A percentile compares a stretch with the other conserved stretches of the same genome.
Evolutionary conservation across 2,797 vertebrate species (phyloP).

Genomic region (Catostomus latipinnis): DNA sequence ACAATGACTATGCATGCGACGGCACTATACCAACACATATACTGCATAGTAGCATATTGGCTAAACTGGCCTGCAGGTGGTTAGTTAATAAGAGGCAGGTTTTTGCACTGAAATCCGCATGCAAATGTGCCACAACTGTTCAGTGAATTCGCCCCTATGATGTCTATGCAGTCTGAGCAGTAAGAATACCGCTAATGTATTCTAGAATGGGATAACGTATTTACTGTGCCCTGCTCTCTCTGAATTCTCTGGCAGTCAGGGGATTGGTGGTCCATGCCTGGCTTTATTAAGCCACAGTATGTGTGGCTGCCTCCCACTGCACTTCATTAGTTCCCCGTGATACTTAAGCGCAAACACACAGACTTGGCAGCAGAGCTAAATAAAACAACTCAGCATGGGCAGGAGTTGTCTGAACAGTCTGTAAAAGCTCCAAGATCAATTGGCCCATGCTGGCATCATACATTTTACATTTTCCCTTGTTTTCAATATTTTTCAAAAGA

Average conservation of each 20-base stretch:
- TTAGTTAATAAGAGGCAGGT: too few species aligned
- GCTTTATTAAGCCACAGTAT: conserved; percentile 48
- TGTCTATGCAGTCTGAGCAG: conserved; percentile 11
- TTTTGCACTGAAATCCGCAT: too few species aligned
- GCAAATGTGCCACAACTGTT: too few species aligned
- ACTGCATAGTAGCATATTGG: too few species aligned
- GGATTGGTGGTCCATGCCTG: conserved; percentile 36
- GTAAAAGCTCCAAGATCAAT: conserved; percentile 53
- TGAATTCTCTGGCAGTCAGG: conserved; percentile 19
- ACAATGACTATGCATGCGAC: too few species aligned
- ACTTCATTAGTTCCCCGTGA: conserved; percentile 56
- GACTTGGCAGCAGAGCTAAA: conserved; percentile 44
- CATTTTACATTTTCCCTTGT: conserved; percentile 11
- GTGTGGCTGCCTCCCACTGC: conserved; percentile 42
- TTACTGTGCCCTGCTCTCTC: conserved; percentile 20
- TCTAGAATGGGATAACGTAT: conserved; percentile 45
- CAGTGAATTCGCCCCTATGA: too few species aligned
- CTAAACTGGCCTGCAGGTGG: too few species aligned
- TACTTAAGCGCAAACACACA: conserved; percentile 53
- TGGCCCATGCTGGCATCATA: conserved; percentile 35
- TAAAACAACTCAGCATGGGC: conserved; percentile 36
- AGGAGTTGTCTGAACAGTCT: conserved; percentile 35
- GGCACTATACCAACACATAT: too few species aligned
- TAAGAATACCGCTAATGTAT: conserved; percentile 40
- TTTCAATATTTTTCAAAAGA: conserved; percentile 21